Evolutionary conservation across 2,113 vertebrate species (phyloP).

Genomic region (Thunnus maccoyii): DNA sequence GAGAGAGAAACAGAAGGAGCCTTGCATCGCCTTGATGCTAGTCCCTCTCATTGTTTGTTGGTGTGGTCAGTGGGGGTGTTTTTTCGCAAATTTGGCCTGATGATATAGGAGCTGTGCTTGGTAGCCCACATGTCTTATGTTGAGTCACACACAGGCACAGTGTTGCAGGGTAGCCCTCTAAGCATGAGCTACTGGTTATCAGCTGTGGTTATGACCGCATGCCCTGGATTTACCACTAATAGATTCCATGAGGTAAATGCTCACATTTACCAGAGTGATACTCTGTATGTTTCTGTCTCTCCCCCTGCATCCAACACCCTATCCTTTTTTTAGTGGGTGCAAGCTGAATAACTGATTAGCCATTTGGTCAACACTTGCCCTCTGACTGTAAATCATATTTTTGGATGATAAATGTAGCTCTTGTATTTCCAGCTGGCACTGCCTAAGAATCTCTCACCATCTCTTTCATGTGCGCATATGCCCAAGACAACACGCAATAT

Average conservation of each 20-base stretch:
- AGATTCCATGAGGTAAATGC: conserved; percentile 43
- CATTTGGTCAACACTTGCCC: conserved; percentile 72
- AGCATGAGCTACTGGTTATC: conserved; percentile 63
- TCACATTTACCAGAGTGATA: conserved; percentile 22
- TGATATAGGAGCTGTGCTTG: conserved; percentile 15
- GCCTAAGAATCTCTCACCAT: conserved; percentile 18
- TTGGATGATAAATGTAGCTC: conserved; percentile 32
- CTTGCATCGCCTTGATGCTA: conserved; percentile 14
- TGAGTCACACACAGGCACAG: conserved; percentile 40
- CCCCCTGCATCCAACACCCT: background rate
- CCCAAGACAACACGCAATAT: conserved; percentile 1
- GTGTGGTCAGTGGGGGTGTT: conserved; percentile 15
- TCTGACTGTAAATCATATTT: conserved; percentile 49
- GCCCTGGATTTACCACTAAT: conserved; percentile 47
- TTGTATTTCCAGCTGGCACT: conserved; percentile 55
- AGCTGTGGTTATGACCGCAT: conserved; percentile 42
- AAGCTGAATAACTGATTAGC: conserved; percentile 28
- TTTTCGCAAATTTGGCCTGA: conserved; percentile 5
- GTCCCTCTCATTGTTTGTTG: conserved; percentile 20
- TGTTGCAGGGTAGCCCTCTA: conserved; percentile 5
- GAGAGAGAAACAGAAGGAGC: conserved; percentile 60
- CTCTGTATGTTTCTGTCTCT: background rate
- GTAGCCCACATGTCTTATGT: conserved; percentile 41
- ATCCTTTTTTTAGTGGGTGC: conserved; percentile 10
- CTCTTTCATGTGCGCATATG: conserved; percentile 42